Percentiles rank a stretch among this genome's conserved stretches.
phyloP scores from a whole-genome alignment of 2,888 invertebrate species.

The Drosophila picticornis region DNA sequence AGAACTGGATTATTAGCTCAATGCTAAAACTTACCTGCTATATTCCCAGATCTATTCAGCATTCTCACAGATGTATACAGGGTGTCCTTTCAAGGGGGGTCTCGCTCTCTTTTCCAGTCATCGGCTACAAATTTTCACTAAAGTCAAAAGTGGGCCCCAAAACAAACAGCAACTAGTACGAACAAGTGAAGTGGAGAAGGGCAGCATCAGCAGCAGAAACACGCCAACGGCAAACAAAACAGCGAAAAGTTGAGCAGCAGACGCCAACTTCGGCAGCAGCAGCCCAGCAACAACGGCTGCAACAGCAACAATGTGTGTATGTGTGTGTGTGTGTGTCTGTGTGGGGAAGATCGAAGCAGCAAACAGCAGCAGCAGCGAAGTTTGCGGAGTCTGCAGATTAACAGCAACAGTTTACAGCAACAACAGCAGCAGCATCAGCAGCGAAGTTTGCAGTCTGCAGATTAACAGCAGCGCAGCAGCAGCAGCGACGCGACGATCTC shows the following conservation, averaged over 20 bases:
- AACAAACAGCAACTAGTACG: constrained; percentile 63
- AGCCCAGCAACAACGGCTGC: constrained; percentile 36
- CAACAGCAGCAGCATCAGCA: constrained; percentile 44
- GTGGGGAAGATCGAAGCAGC: constrained; percentile 52
- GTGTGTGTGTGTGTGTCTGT: constrained; percentile 12
- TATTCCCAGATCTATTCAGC: not conserved
- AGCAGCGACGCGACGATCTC: constrained; percentile 62
- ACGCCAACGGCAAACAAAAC: constrained; percentile 62
- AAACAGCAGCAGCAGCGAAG: constrained; percentile 61
- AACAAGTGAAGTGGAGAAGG: constrained; percentile 54
- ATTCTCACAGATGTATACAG: too few relatives aligned
- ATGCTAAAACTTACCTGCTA: constrained; percentile 29
- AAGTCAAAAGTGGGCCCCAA: constrained; percentile 70
- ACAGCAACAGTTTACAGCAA: constrained; percentile 52
- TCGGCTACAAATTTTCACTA: constrained; percentile 67
- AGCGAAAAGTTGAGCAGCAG: constrained; percentile 41
- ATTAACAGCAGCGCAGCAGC: constrained; percentile 54
- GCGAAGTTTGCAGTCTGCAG: constrained; percentile 40
- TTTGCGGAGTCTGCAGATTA: constrained; percentile 36
- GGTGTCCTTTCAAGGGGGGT: not conserved
- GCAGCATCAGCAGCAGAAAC: constrained; percentile 46
- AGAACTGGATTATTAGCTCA: constrained; percentile 24
- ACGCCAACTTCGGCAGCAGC: constrained; percentile 38
- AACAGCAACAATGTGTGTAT: constrained; percentile 38
- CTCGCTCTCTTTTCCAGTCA: not conserved